phyloP scores from a whole-genome alignment of 2,113 vertebrate species.

The Actinemys pallida region DNA sequence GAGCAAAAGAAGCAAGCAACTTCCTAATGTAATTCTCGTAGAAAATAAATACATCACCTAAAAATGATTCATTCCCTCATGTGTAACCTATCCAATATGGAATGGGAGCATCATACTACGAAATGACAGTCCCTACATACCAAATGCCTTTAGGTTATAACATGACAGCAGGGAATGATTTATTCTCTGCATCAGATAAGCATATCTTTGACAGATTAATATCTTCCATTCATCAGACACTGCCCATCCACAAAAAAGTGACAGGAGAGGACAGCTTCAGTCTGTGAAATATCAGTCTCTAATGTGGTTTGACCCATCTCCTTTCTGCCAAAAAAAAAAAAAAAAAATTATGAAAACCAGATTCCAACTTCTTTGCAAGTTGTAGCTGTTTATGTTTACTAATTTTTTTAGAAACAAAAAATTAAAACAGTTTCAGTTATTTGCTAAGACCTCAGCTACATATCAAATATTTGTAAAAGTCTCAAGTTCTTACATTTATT shows the following conservation, averaged over 20 bases:
- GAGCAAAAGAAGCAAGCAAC: background rate
- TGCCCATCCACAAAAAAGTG: constrained; percentile 15
- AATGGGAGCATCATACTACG: background rate
- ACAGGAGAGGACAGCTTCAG: constrained; percentile 22
- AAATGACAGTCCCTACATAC: constrained; percentile 55
- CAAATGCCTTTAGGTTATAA: constrained; percentile 49
- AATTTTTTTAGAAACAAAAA: background rate
- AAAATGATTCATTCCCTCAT: constrained; percentile 27
- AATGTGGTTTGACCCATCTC: background rate
- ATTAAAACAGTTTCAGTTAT: background rate
- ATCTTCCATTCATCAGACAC: constrained; percentile 28
- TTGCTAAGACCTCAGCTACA: background rate
- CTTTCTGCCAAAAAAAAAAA: background rate
- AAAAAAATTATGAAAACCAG: background rate
- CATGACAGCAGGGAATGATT: constrained; percentile 28
- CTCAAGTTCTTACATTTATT: background rate
- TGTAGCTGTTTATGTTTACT: background rate
- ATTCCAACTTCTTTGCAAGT: background rate
- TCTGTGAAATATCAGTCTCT: constrained; percentile 15
- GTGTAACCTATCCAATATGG: constrained; percentile 13
- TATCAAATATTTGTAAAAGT: background rate
- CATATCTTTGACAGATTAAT: constrained; percentile 34
- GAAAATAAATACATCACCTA: constrained; percentile 29
- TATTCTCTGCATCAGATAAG: constrained; percentile 42
- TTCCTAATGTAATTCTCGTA: background rate